Evolutionary conservation across 2,113 vertebrate genomes (phyloP), one percentile per base, ranked within the genome.

Genomic region (Pseudopodoces humilis): DNA sequence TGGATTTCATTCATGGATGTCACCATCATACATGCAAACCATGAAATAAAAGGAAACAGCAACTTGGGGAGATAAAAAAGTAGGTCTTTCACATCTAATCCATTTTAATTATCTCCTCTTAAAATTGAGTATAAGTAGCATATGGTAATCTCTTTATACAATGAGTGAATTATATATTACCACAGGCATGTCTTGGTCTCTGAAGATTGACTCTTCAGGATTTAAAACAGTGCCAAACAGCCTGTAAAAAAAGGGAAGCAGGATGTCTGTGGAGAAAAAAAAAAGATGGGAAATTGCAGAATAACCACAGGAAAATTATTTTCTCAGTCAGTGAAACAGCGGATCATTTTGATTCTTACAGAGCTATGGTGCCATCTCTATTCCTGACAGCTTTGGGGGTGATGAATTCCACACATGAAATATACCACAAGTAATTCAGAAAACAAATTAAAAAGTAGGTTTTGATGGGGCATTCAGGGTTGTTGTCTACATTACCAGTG

Each of bases 61-160:
- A 41, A 16, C 87, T 87, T 46, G 27, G 50, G 43, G 63, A 88
- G 47, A 47, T 64, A 33, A 76, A 75, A 90, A 89, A 87, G 78
- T 89, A 53, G 67, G 37, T 79, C 67, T 56, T 88, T 86, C 63
- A 35, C 39, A 62, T 69, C 44, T 46, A 69, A 53, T 76, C 74
- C 39, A 20, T 91, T 78, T 87, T 91, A 94, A 87, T 90, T 79
- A 55, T 85, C 33, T 71, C 23, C 58, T 85, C 50, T 79, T 95
- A 85, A 87, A 82, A 85, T 49, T 72, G 58, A 90, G 50, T 80
- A 7, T 83, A 80, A 86, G 52, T 50, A 69, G 25, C 7, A 2
- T 88, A 58, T 74, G 68, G 24, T 94, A 93, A 87, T 82, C 65
- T 92, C 37, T 24, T 65, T 80, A 13, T 84, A 76, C 65, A 47